phyloP scores from a whole-genome alignment of 2,888 invertebrate species.

The Chirona hameri region DNA sequence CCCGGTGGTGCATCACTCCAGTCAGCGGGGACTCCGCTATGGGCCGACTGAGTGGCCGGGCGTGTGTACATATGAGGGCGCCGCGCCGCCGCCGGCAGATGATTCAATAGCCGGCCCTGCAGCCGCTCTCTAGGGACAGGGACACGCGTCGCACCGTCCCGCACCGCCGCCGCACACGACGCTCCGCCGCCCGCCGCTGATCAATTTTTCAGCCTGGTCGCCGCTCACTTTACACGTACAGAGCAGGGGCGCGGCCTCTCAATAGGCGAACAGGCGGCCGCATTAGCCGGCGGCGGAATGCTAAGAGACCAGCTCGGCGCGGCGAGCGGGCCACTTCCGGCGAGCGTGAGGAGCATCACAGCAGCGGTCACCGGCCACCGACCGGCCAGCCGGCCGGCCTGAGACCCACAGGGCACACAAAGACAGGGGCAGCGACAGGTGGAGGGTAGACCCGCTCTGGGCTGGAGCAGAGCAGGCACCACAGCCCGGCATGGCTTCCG shows the following conservation, averaged over 20 bases:
- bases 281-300: neutral
- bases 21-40: no score
- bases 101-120: neutral
- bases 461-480: no score
- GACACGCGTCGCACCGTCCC: neutral
- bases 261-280: neutral
- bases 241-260: neutral
- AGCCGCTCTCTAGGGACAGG: neutral
- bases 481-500: no score
- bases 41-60: no score
- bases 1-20: no score
- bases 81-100: neutral
- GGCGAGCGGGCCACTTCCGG: neutral
- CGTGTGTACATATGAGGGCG: no score
- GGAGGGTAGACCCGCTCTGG: no score
- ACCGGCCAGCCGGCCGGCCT: no score
- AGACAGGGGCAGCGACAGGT: no score
- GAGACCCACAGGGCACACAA: no score
- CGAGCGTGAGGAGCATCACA: neutral
- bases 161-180: neutral
- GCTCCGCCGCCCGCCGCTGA: neutral
- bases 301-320: neutral
- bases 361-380: no score
- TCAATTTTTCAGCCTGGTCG: neutral
- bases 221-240: constrained; percentile 7